A percentile compares a stretch with the other conserved stretches of the same genome.
phyloP scores from a whole-genome alignment of 1,140 invertebrate species.

The Carcinoscorpius rotundicauda region DNA sequence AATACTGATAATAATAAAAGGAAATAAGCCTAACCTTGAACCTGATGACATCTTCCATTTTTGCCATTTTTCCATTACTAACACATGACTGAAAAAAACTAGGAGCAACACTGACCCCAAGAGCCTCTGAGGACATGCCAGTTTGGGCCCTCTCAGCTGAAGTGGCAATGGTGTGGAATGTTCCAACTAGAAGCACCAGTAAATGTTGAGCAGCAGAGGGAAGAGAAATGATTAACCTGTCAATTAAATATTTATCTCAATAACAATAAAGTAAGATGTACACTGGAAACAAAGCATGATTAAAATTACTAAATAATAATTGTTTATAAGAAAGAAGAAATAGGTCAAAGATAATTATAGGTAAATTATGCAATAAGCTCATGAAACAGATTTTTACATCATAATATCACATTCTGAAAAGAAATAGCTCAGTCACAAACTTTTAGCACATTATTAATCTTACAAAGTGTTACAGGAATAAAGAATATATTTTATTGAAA shows the following conservation, averaged over 20 bases:
- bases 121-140: slow-evolving; percentile 91
- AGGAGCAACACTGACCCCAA: slow-evolving; percentile 88
- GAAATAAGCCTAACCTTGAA: slow-evolving; percentile 59
- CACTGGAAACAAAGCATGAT: slow-evolving; percentile 23
- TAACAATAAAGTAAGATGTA: no score
- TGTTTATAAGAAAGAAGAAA: slow-evolving; percentile 6
- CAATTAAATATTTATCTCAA: slow-evolving; percentile 20
- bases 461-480: no score
- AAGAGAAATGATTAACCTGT: slow-evolving; percentile 74
- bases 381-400: no score
- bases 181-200: slow-evolving; percentile 88
- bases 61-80: slow-evolving; percentile 80
- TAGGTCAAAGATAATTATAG: slow-evolving; percentile 3
- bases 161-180: slow-evolving; percentile 89
- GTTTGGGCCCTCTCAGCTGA: slow-evolving; percentile 77
- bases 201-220: slow-evolving; percentile 82
- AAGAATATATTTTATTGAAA: no score
- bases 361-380: slow-evolving; percentile 2
- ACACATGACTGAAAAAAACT: slow-evolving; percentile 96
- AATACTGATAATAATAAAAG: no score
- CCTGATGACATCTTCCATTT: slow-evolving; percentile 85
- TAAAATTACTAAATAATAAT: slow-evolving; percentile 17
- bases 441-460: no score
- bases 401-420: no score
- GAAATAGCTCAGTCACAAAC: no score